phyloP scores from a whole-genome alignment of 2,797 vertebrate species.

The Natrix natrix region DNA sequence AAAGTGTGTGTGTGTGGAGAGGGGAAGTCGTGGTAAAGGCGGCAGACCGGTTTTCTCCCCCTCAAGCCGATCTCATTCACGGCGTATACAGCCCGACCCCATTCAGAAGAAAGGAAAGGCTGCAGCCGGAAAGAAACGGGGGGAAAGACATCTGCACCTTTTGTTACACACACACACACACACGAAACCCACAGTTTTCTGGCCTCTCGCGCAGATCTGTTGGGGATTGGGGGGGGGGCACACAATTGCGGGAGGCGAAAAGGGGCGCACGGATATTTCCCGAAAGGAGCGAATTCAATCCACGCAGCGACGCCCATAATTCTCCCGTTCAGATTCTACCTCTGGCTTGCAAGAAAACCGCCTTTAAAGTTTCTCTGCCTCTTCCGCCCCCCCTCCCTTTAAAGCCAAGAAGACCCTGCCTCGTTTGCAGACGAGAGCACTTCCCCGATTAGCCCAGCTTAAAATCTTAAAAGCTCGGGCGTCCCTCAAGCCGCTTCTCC shows the following conservation, averaged over 20 bases:
- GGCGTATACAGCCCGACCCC: background rate
- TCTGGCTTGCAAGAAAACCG: conserved; percentile 41
- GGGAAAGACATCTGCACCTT: background rate
- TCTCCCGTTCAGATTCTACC: conserved; percentile 25
- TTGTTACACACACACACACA: background rate
- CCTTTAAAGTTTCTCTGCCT: background rate
- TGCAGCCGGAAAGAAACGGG: background rate
- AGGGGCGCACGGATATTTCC: conserved; percentile 39
- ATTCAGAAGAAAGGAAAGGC: background rate
- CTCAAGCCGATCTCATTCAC: background rate
- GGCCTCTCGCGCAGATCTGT: background rate
- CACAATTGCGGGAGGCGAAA: background rate
- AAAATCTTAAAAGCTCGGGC: background rate
- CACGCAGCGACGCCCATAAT: conserved; percentile 19
- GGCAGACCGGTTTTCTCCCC: background rate
- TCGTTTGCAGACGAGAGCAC: background rate
- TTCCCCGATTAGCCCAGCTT: background rate
- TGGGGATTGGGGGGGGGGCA: no score
- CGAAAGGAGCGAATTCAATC: background rate
- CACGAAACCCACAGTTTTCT: background rate
- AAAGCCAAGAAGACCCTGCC: background rate
- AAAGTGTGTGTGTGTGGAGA: background rate
- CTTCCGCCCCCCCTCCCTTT: background rate
- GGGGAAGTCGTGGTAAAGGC: background rate
- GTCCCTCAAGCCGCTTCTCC: background rate